Percentiles rank a stretch among this genome's conserved stretches.
Conservation (phyloP, 2,797 vertebrate species). For the Neoniphon sammara region DNA sequence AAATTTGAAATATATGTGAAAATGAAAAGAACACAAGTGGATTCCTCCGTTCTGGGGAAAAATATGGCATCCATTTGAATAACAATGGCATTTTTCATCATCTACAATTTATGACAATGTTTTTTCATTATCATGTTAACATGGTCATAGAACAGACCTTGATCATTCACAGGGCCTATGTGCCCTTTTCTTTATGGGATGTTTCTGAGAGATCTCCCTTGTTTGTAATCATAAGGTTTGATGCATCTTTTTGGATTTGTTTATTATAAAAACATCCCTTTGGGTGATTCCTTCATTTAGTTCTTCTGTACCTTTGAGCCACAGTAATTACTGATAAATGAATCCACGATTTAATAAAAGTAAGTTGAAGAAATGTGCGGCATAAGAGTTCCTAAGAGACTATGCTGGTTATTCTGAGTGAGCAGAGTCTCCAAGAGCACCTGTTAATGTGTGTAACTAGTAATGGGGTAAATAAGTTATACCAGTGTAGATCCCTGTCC, state of each 20-base stretch:
- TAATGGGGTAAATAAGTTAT: background rate
- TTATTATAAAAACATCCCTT: background rate
- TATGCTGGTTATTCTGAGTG: background rate
- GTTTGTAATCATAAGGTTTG: background rate
- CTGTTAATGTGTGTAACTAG: conserved; percentile 2
- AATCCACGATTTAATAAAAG: conserved; percentile 37
- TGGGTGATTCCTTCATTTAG: background rate
- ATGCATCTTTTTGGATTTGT: background rate
- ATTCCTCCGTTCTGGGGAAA: background rate
- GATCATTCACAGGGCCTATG: conserved; percentile 8
- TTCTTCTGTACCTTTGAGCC: conserved; percentile 4
- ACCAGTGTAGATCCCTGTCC: background rate
- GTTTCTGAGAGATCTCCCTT: conserved; percentile 28
- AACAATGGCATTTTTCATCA: conserved; percentile 14
- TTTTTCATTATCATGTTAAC: conserved; percentile 41
- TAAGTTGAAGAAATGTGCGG: background rate
- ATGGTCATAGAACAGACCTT: conserved; percentile 15
- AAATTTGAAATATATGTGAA: background rate
- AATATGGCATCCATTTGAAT: conserved; percentile 31
- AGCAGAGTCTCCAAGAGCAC: background rate
- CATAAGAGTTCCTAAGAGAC: background rate
- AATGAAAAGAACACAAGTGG: background rate
- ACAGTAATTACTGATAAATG: conserved; percentile 24
- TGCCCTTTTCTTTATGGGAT: background rate
- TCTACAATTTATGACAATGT: conserved; percentile 30